Conservation (phyloP, 2,797 vertebrate genomes). For the Sciaenops ocellatus region DNA sequence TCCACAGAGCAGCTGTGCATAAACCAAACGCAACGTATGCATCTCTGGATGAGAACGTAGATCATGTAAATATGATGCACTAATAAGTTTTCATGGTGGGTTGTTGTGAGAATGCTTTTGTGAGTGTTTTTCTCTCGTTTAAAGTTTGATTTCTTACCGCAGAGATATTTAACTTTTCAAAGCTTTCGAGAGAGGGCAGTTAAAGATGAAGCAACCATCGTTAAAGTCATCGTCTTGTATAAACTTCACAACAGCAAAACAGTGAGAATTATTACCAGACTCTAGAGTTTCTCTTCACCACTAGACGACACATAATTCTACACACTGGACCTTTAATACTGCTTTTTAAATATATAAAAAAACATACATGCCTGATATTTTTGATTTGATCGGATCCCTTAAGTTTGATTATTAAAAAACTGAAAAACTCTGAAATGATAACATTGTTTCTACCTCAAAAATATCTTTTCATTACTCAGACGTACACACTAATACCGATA, state of each 20-base stretch:
- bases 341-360: too few relatives aligned
- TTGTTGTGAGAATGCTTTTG: background rate
- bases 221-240: background rate
- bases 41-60: background rate
- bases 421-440: background rate
- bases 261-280: background rate
- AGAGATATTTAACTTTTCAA: conserved; percentile 15
- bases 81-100: background rate
- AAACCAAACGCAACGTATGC: background rate
- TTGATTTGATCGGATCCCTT: too few relatives aligned
- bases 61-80: background rate
- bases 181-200: background rate
- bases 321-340: too few relatives aligned
- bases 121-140: background rate
- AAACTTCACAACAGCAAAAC: background rate
- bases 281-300: background rate
- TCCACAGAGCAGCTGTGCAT: background rate
- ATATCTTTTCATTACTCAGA: background rate
- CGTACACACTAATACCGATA: background rate
- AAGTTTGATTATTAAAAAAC: background rate
- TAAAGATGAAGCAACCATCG: conserved; percentile 5
- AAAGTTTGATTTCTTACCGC: conserved; percentile 1
- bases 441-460: background rate
- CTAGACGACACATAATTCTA: too few relatives aligned
- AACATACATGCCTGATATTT: too few relatives aligned